Evolutionary conservation across 2,113 vertebrate genomes (phyloP), one percentile per base, ranked within the genome.

Genomic region (Cariama cristata): DNA sequence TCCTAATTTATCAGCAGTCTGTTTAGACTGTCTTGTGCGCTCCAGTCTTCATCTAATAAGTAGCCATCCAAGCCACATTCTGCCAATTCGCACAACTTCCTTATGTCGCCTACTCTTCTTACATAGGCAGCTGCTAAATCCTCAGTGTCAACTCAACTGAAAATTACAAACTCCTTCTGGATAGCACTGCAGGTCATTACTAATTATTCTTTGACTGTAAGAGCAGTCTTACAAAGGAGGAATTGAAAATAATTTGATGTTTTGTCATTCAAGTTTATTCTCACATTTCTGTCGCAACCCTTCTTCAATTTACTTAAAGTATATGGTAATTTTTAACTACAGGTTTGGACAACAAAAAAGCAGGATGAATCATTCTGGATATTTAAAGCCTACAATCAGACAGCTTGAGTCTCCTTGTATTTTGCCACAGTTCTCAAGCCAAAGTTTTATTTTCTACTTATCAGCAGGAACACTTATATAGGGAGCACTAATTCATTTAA

Each of bases 301-400:
- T 95, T 94, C 89, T 80, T 93, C 81, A 93, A 95, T 96, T 95
- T 97, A 95, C 88, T 97, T 94, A 35, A 95, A 96, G 91, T 91
- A 86, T 33, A 95, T 5, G 0, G 95, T 96, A 97, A 97, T 96
- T 97, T 97, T 97, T 97, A 98, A 98, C 84, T 96, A 95, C 79
- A 80, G 82, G 95, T 97, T 96, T 95, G 88, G 88, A 95, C 95
- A 96, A 97, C 95, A 96, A 91, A 88, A 97, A 96, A 96, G 75
- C 85, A 88, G 55, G 86, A 96, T 97, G 93, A 97, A 97, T 97
- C 95, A 97, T 88, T 95, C 88, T 55, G 60, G 79, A 58, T 96
- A 96, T 97, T 97, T 97, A 96, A 97, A 97, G 95, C 86, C 93
- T 93, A 95, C 92, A 96, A 96, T 97, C 93, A 98, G 93, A 95